Evolutionary conservation across 1,140 invertebrate genomes (phyloP).

Genomic region (Plutomurus gul): DNA sequence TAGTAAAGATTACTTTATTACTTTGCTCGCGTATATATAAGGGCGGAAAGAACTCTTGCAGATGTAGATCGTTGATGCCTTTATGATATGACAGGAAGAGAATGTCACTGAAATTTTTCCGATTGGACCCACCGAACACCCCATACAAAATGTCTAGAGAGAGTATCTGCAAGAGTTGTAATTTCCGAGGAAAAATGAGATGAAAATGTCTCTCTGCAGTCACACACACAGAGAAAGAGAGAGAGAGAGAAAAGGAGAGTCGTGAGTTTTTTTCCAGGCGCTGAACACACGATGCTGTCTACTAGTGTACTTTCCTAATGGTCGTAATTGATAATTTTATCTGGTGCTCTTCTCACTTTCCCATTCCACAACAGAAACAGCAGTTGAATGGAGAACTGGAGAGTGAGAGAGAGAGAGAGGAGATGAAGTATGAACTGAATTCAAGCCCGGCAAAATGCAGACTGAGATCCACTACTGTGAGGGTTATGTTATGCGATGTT

Average conservation of each 20-base stretch:
- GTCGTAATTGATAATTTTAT: conserved; percentile 15
- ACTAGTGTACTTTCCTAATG: not conserved
- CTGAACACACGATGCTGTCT: too few species aligned
- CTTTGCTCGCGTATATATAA: too few species aligned
- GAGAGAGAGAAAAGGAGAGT: too few species aligned
- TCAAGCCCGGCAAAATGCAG: conserved; percentile 24
- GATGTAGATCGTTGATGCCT: not conserved
- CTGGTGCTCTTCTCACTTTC: conserved; percentile 3
- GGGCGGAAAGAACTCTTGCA: too few species aligned
- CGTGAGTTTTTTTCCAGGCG: too few species aligned
- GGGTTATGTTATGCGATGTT: conserved; percentile 25
- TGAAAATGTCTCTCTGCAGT: too few species aligned
- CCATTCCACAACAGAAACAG: not conserved
- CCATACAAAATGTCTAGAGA: not conserved
- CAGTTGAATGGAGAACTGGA: conserved; percentile 15
- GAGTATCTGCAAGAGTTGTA: not conserved
- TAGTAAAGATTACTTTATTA: not conserved
- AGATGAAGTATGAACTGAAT: conserved; percentile 29
- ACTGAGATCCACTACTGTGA: not conserved
- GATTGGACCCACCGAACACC: not conserved
- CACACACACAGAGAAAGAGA: too few species aligned
- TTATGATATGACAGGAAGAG: not conserved
- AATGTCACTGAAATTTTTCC: not conserved
- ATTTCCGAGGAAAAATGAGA: too few species aligned
- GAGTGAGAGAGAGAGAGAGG: too few species aligned